A percentile compares a stretch with the other conserved stretches of the same genome.
These are phyloP conservation scores for Microctenopoma lineatum DNA, from an alignment of 2,797 vertebrate species.

Conservation along the genomic window DNA sequence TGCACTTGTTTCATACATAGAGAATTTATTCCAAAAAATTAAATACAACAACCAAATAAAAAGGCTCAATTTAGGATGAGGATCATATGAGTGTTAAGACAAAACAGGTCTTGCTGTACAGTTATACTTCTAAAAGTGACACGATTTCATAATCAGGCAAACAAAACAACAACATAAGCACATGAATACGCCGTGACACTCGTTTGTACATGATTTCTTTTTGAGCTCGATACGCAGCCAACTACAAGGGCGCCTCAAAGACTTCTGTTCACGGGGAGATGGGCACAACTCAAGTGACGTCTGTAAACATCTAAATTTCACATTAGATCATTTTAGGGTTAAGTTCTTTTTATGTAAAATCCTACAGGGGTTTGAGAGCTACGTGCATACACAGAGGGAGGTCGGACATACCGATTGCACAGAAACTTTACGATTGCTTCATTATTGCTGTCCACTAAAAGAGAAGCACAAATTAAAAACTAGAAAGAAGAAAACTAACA, in stretches of 20 bases:
- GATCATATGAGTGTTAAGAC: slow-evolving; percentile 84
- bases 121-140: slow-evolving; percentile 78
- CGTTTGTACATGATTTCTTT: slow-evolving; percentile 78
- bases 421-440: slow-evolving; percentile 33
- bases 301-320: slow-evolving; percentile 57
- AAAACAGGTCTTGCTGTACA: slow-evolving; percentile 60
- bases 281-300: slow-evolving; percentile 60
- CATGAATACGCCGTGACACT: slow-evolving; percentile 79
- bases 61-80: slow-evolving; percentile 83
- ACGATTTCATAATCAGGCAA: slow-evolving; percentile 79
- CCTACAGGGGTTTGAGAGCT: neutral
- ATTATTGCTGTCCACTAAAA: slow-evolving; percentile 59
- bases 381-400: slow-evolving; percentile 5
- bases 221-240: slow-evolving; percentile 85
- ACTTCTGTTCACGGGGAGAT: slow-evolving; percentile 69
- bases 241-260: slow-evolving; percentile 84
- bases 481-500: neutral
- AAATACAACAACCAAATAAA: slow-evolving; percentile 86
- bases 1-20: slow-evolving; percentile 45
- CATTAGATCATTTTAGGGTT: slow-evolving; percentile 17
- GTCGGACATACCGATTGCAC: slow-evolving; percentile 30
- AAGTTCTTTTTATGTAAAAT: neutral
- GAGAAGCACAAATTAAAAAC: slow-evolving; percentile 26
- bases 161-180: slow-evolving; percentile 65
- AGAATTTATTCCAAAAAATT: slow-evolving; percentile 86